Evolutionary conservation across 2,113 vertebrate genomes (phyloP), one percentile per base, ranked within the genome.

Genomic region (Dasyprocta punctata): DNA sequence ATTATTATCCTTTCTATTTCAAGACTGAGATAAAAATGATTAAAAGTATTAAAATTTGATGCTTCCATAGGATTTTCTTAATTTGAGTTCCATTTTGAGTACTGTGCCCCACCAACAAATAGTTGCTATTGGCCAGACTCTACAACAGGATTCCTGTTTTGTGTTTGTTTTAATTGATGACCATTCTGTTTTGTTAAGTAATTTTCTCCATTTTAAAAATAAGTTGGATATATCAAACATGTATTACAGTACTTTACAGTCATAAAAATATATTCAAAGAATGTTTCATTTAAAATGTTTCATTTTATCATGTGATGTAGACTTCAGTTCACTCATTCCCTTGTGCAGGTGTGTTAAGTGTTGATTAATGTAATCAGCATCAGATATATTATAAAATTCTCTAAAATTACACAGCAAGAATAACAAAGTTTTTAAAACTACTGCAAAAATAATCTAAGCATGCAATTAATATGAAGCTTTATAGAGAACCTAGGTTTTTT

Each of bases 201-300:
- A 80, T 16, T 5, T 60, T 93, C 77, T 33, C 0, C 9, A 84
- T 80, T 52, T 60, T 83, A 41, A 67, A 38, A 49, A 26, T 85
- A 28, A 83, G 80, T 71, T 69, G 71, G 65, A 28, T 65, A 52
- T 9, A 54, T 54, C 67, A 7, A 91, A 58, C 56, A 54, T 77
- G n/a, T 22, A 90, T 90, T 86, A n/a, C 0, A 63, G 17, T 33
- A 52, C 2, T 56, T 92, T 58, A 41, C 11, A 96, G 44, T 89
- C 2, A 83, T 77, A 47, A 92, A 89, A 83, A 38, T 26, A 7
- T 3, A 44, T 20, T 52, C 69, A 84, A 94, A 54, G 26, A 28
- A 49, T 81, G 33, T 12, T 75, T 33, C 12, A 49, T 41, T 93
- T 89, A 83, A 96, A 95, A 92, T 24, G 52, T 56, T 93, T 89